Base-by-base conservation (phyloP, 2,888 invertebrate species). In the Phania funesta region DNA sequence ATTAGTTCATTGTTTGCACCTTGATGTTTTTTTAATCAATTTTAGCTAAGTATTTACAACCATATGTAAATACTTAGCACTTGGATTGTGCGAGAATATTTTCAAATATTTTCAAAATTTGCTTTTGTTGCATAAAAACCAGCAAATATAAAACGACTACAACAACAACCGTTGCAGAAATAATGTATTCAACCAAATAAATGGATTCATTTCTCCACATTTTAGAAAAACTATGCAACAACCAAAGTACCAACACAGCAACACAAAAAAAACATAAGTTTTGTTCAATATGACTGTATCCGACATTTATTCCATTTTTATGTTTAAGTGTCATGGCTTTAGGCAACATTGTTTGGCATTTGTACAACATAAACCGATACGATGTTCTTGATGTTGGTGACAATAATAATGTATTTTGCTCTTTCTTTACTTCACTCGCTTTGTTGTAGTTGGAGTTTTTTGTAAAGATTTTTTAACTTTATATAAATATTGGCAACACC, bases 221-320 rank as follows among this genome's bases (percentile, higher is more conserved):
- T 56, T n/a, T 50, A 32, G 8, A 60, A 65, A 44, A 50, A 64
- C 18, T 13, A 16, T 44, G 16, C 4, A 24, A 26, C 9, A n/a
- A 7, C 32, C 20, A 20, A 20, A 26, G 8, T 16, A 46, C 32
- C n/a, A 44, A 56, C 16, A 22, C 20, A 46, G 13, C 7, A 20
- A 16, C 8, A 64, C 20, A 32, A 20, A 11, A 32, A 4, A 32
- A 32, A 48, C 18, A 54, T 52, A 32, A 41, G 41, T 52, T 52
- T 18, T 20, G 56, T 41, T 80, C 58, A 56, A 50, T 54, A 46
- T 35, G 54, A 73, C 62, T 77, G 38, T 46, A 62, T 46, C 48
- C 48, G 48, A 76, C 81, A 81, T 81, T 48, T 68, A 74, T 81
- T 73, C 73, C 50, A 60, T 58, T 67, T 75, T 50, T 58, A 64